Evolutionary conservation across 2,888 invertebrate genomes (phyloP), one percentile per base, ranked within the genome.

Genomic region (Chesias legatella): DNA sequence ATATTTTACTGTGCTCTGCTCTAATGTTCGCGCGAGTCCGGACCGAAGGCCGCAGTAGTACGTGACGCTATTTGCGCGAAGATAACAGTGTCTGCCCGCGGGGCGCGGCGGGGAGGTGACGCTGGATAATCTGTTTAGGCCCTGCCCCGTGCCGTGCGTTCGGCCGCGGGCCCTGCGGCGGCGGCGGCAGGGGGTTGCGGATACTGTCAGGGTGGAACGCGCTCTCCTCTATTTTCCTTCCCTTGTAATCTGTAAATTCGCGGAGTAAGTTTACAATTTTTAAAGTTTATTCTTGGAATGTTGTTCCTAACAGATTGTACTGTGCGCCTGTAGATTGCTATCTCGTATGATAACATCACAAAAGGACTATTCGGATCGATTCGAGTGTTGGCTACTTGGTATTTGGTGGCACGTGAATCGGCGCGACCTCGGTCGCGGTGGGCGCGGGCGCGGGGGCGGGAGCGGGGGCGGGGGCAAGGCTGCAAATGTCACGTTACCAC

Each of bases 21-120:
- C 34, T 35, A 69, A 73, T 73, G 73, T 61, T 53, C 58, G 48
- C 59, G 56, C 61, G 56, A 58, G 53, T 60, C 58, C 44, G 50
- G 56, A 51, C 47, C 40, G 8, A 10, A 20, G 35, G 33, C 30
- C 32, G 25, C 23, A n/a, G 24, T 13, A 51, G 66, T 75, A 75
- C 76, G 80, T 80, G 79, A 73, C 70, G 67, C 69, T 74, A 77
- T 80, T 81, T 80, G 66, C 69, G 66, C 59, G 62, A 62, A 75
- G 76, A 80, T 82, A 79, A 73, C 78, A 66, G 64, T 26, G 25
- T 28, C 42, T 28, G 13, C 33, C 30, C 34, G 35, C 27, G 24
- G 37, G 30, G 34, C 24, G 43, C 23, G 49, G 30, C 28, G 10
- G 52, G 48, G 58, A 59, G 53, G 57, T 64, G 60, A 60, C 67